A percentile compares a stretch with the other conserved stretches of the same genome.
phyloP scores from a whole-genome alignment of 1,140 invertebrate genomes.

The Apis mellifera region DNA sequence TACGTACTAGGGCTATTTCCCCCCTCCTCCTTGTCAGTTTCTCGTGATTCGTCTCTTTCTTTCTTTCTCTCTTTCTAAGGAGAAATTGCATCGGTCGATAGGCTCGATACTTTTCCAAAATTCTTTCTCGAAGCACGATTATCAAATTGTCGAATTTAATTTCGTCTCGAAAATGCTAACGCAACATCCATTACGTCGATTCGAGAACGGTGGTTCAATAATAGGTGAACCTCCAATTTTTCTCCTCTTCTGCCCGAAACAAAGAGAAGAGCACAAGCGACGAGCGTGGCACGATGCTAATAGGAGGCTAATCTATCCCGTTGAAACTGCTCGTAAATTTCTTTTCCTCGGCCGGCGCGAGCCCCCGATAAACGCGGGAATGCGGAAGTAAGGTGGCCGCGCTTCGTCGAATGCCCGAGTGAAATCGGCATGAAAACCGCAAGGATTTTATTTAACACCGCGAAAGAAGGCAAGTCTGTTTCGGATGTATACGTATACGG shows the following conservation, averaged over 20 bases:
- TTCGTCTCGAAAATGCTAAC: too few relatives aligned
- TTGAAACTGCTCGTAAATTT: conserved; percentile 58
- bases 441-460: conserved; percentile 65
- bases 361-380: conserved; percentile 65
- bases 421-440: conserved; percentile 68
- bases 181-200: too few relatives aligned
- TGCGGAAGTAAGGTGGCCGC: conserved; percentile 57
- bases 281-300: conserved; percentile 53
- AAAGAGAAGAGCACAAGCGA: background rate
- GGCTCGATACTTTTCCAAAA: too few relatives aligned
- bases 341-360: conserved; percentile 59
- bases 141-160: too few relatives aligned
- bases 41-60: too few relatives aligned
- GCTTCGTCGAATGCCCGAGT: conserved; percentile 62
- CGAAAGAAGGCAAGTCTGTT: conserved; percentile 40
- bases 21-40: background rate
- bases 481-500: background rate
- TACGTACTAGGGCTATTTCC: background rate
- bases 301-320: conserved; percentile 48
- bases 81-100: too few relatives aligned
- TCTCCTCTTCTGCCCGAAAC: too few relatives aligned
- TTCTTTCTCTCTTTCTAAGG: too few relatives aligned
- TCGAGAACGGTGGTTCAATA: too few relatives aligned
- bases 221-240: too few relatives aligned
- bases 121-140: too few relatives aligned